Evolutionary conservation across 2,797 vertebrate species (phyloP).

Genomic region (Falco naumanni): DNA sequence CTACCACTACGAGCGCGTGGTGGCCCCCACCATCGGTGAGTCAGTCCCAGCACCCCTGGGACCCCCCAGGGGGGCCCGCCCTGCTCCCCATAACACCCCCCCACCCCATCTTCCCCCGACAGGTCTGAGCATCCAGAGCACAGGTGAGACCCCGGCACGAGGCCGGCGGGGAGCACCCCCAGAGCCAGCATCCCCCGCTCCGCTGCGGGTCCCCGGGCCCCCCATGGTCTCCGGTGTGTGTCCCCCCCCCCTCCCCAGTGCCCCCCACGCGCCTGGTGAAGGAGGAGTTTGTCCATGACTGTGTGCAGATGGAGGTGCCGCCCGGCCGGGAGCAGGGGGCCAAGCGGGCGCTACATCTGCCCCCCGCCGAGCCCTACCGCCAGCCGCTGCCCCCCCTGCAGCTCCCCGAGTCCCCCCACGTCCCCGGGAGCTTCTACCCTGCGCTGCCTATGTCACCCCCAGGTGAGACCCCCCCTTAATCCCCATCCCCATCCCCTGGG

Average conservation of each 20-base stretch:
- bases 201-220: neutral
- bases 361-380: constrained; percentile 67
- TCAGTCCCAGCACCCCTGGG: neutral
- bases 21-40: constrained; percentile 78
- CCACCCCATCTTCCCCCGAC: neutral
- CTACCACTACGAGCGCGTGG: constrained; percentile 86
- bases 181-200: neutral
- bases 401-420: constrained; percentile 66
- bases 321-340: constrained; percentile 62
- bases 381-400: constrained; percentile 72
- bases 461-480: constrained; percentile 26
- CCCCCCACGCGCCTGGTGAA: constrained; percentile 77
- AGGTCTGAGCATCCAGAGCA: constrained; percentile 79
- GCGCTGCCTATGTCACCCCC: constrained; percentile 66
- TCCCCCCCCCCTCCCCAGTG: neutral
- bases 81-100: neutral
- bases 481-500: neutral
- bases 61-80: neutral
- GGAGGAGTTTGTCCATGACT: constrained; percentile 80
- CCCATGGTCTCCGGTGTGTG: neutral
- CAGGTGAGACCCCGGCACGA: constrained; percentile 24
- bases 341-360: constrained; percentile 47
- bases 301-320: constrained; percentile 82
- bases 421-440: constrained; percentile 67
- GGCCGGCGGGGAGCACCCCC: neutral